Percentiles rank a stretch among this genome's conserved stretches.
Conservation (phyloP, 2,888 invertebrate species). For the Microplitis deprimator region DNA sequence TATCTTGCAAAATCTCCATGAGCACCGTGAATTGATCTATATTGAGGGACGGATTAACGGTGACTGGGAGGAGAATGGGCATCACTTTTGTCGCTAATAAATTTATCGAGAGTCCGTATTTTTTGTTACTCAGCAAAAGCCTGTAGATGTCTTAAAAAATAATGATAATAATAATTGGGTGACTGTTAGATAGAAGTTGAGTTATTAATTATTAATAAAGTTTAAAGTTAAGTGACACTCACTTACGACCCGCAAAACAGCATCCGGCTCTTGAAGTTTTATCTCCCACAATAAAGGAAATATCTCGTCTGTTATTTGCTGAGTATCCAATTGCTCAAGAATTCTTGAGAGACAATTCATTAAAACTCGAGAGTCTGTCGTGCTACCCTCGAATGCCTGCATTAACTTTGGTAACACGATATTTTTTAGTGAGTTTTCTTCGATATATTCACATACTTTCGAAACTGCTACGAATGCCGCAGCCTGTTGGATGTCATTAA, state of each 20-base stretch:
- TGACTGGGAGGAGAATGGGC: conserved; percentile 92
- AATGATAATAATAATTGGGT: conserved; percentile 3
- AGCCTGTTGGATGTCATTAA: conserved; percentile 75
- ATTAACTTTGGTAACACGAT: conserved; percentile 89
- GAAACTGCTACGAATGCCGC: conserved; percentile 91
- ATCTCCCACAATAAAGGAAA: conserved; percentile 90
- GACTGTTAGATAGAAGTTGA: no score
- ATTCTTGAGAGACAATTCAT: conserved; percentile 85
- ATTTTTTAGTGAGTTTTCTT: conserved; percentile 84
- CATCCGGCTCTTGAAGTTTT: conserved; percentile 89
- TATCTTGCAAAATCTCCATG: conserved; percentile 89
- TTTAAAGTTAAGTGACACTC: conserved; percentile 74
- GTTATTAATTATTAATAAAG: conserved; percentile 1
- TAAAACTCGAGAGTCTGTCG: conserved; percentile 84
- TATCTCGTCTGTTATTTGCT: conserved; percentile 91
- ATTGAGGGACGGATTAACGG: conserved; percentile 89
- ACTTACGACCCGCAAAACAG: conserved; percentile 93
- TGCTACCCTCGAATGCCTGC: conserved; percentile 84
- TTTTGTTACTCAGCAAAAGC: conserved; percentile 90
- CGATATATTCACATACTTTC: conserved; percentile 87
- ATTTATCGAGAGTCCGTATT: conserved; percentile 90
- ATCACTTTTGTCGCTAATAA: conserved; percentile 95
- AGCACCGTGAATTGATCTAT: conserved; percentile 86
- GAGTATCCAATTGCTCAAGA: conserved; percentile 86
- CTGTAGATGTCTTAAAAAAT: conserved; percentile 85